Percentiles rank a stretch among this genome's conserved stretches.
Evolutionary conservation across 2,888 invertebrate genomes (phyloP).

Genomic region (Criorhina ranunculi): DNA sequence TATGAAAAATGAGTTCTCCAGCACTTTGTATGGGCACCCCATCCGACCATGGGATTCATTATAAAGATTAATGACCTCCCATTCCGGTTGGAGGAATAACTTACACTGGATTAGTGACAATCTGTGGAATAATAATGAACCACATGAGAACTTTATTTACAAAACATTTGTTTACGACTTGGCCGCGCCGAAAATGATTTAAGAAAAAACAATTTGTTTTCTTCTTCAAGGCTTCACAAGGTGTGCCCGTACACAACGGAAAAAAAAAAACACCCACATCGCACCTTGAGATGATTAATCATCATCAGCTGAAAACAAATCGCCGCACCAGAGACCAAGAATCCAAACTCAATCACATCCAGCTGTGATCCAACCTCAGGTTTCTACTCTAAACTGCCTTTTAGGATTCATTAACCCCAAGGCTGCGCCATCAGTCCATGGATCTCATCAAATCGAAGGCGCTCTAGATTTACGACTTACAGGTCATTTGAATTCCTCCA

Average conservation of each 20-base stretch:
- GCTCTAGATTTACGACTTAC: constrained; percentile 75
- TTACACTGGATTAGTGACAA: constrained; percentile 69
- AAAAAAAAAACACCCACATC: constrained; percentile 68
- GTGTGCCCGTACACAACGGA: constrained; percentile 13
- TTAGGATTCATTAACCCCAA: constrained; percentile 70
- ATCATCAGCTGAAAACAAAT: constrained; percentile 68
- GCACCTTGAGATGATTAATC: constrained; percentile 73
- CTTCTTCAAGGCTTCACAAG: constrained; percentile 49
- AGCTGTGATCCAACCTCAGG: constrained; percentile 45
- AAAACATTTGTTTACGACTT: constrained; percentile 32
- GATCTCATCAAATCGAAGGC: constrained; percentile 69
- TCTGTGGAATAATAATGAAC: constrained; percentile 61
- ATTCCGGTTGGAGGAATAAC: constrained; percentile 48
- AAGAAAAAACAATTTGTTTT: constrained; percentile 63
- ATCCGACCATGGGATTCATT: constrained; percentile 29
- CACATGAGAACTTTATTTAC: constrained; percentile 67
- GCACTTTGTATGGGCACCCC: constrained; percentile 9
- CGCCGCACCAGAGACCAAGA: constrained; percentile 17
- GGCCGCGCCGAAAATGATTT: neutral
- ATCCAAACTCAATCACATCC: constrained; percentile 38
- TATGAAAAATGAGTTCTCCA: constrained; percentile 25
- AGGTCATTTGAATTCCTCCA: constrained; percentile 71
- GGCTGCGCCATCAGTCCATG: constrained; percentile 1
- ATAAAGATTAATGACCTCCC: constrained; percentile 59
- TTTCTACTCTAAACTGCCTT: constrained; percentile 26